Evolutionary conservation across 64 coral and sea anemone genomes (phyloP), one percentile per base, ranked within the genome.

Genomic region (Platygyra sinensis): DNA sequence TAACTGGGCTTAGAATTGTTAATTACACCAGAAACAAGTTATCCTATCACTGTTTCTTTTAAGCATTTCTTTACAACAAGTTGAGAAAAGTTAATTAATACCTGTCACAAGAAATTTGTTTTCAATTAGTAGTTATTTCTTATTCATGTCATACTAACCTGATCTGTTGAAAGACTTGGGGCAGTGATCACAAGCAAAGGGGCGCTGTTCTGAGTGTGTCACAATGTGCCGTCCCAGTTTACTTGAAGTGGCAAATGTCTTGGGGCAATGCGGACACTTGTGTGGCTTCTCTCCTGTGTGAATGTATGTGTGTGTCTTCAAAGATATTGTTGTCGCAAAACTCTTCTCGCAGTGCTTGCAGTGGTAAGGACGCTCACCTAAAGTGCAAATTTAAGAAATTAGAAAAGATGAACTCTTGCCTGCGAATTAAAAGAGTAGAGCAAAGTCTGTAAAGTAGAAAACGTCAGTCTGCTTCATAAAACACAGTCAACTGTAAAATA

Each of bases 141-240:
- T 8, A 46, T 46, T 46, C 3, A 46, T 0, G 42, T 46, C 15
- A 27, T 24, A 2, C 38, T 74, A 29, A 93, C 93, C 93, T 80
- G 93, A 95, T 95, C 93, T 95, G 46, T 95, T 95, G 55, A 95
- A 95, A 36, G 93, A 91, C 71, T 95, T 95, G 1, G 89, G 88
- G 39, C 93, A 95, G 29, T 91, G 88, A 15, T 90, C 76, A 91
- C 93, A 95, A 2, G 89, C 57, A 78, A 73, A 95, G 25, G 93
- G 93, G 22, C 93, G 74, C 80, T 91, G 89, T 60, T 95, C 93
- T 24, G 93, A 91, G 69, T 95, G 93, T 12, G 93, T 95, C 25
- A 95, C 93, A 80, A 95, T 95, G 62, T 95, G 93, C 25, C 93
- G 74, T 9, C 93, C 93, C 42, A 95, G 77, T 83, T 95, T 95